Evolutionary conservation across 2,888 invertebrate genomes (phyloP), one percentile per base, ranked within the genome.

Genomic region (Hipparchia semele): DNA sequence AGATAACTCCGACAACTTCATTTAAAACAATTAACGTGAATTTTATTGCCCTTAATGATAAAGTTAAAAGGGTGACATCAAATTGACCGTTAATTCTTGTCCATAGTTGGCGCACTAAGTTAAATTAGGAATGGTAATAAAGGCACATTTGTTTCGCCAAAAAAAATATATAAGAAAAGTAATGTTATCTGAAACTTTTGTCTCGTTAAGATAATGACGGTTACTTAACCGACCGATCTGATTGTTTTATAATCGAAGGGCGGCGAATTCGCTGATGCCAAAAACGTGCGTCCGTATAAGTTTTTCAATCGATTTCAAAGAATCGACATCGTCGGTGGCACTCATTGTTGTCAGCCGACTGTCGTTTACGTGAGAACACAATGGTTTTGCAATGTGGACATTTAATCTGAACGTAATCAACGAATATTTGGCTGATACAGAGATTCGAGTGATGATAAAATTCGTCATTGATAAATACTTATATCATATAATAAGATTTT

Each of bases 211-310:
- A 76, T 79, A 79, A 79, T 77, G 73, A 76, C 77, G 68, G 79
- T 80, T 77, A 79, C 77, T 79, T 79, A 80, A 79, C 78, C 71
- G 73, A 79, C 75, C 80, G 78, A 78, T 77, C 79, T 81, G 80
- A 82, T 79, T 81, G 79, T 80, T 79, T 77, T 79, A 81, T 87
- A 84, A 88, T 83, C 84, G 86, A 85, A 85, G 84, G 87, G 88
- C 89, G 87, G 87, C 82, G 84, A 89, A 89, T 91, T 87, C 87
- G 93, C 93, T 93, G 93, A 92, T 89, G 88, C 86, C 89, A 87
- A 90, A 91, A 90, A 92, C 93, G 93, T 94, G 93, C 93, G 92
- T 91, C 90, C 90, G 90, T 89, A 90, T 86, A 84, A 84, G 90
- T 91, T 92, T 92, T 91, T 91, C 88, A 90, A 92, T 90, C 90